Percentiles rank a stretch among this genome's conserved stretches.
Conservation (phyloP, 2,113 vertebrate genomes). For the Serranochromis macrocephalus region DNA sequence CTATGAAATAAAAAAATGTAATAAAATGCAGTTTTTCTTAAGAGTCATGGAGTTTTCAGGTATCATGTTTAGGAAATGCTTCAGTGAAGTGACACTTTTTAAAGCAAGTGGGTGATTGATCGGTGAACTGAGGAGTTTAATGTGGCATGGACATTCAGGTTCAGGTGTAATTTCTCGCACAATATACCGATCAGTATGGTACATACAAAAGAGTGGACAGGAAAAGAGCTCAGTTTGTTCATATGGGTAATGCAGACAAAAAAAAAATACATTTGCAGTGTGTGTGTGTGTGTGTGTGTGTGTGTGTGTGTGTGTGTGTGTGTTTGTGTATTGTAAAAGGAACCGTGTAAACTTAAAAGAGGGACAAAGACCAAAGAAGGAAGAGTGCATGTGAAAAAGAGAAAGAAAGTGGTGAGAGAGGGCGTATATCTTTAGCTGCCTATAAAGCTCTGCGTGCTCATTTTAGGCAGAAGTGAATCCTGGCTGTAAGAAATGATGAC, state of each 20-base stretch:
- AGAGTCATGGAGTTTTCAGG: neutral
- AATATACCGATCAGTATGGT: neutral
- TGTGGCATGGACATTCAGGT: neutral
- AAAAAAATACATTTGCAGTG: neutral
- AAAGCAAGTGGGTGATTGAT: neutral
- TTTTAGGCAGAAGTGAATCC: conserved; percentile 38
- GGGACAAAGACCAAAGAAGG: neutral
- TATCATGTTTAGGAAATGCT: neutral
- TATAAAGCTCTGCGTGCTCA: conserved; percentile 14
- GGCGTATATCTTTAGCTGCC: conserved; percentile 15
- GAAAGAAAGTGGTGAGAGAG: neutral
- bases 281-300: neutral
- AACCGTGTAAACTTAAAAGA: neutral
- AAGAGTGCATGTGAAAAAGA: neutral
- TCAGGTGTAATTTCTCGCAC: neutral
- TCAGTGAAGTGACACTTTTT: neutral
- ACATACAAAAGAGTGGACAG: neutral
- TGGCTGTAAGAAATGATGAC: neutral
- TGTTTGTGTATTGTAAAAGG: neutral
- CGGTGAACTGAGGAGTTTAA: neutral
- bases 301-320: neutral
- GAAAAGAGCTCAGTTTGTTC: neutral
- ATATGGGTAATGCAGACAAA: neutral
- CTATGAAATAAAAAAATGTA: neutral
- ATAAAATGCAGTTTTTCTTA: neutral